Evolutionary conservation across 2,888 invertebrate genomes (phyloP).

Genomic region (Drosophila differens): DNA sequence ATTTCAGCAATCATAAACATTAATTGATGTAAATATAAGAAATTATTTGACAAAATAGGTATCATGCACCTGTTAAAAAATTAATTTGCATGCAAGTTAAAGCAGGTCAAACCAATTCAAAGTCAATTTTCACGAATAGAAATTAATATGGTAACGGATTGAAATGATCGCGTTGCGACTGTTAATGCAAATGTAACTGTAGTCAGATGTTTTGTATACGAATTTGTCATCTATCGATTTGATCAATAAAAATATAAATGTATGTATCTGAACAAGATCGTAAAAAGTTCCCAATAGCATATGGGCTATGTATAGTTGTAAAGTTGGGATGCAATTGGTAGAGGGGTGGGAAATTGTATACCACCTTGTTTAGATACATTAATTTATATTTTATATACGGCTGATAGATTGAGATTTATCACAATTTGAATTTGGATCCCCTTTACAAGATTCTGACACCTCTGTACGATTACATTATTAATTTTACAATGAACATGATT

Average conservation of each 20-base stretch:
- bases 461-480: not conserved
- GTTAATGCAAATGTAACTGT: conserved; percentile 5
- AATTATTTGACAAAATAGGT: not conserved
- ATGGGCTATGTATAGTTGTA: not conserved
- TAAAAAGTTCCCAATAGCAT: not conserved
- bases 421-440: too few relatives aligned
- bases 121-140: not conserved
- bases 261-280: not conserved
- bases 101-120: not conserved
- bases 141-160: not conserved
- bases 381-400: not conserved
- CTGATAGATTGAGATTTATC: not conserved
- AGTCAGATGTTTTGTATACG: not conserved
- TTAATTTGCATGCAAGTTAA: not conserved
- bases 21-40: not conserved
- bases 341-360: too few relatives aligned
- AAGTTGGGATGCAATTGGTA: not conserved
- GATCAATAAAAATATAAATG: conserved; percentile 7
- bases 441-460: not conserved
- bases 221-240: not conserved
- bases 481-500: not conserved
- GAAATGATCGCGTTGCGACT: conserved; percentile 19
- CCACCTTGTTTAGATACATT: not conserved
- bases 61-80: not conserved
- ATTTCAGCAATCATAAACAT: not conserved